Conservation (phyloP, 1,140 invertebrate species). For the Hyles vespertilio region DNA sequence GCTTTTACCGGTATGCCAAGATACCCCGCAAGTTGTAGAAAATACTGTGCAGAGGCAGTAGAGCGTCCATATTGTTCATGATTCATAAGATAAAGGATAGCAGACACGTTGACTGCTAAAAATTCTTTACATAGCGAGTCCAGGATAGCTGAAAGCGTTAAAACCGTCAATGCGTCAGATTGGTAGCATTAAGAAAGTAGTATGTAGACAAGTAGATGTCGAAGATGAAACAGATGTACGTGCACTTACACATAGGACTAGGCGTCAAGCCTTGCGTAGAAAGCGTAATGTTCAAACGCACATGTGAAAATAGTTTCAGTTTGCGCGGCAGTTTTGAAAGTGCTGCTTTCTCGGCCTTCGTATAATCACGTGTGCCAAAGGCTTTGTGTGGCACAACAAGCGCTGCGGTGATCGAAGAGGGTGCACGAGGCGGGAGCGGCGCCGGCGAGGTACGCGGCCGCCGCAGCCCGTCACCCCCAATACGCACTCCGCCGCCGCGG, state of each 20-base stretch:
- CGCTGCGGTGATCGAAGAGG: conserved; percentile 76
- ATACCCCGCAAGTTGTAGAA: conserved; percentile 92
- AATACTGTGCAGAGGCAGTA: conserved; percentile 95
- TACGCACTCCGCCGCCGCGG: conserved; percentile 56
- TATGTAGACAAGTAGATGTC: background rate
- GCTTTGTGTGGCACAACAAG: conserved; percentile 86
- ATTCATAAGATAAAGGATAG: conserved; percentile 95
- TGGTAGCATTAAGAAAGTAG: conserved; percentile 3
- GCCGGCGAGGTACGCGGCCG: conserved; percentile 66
- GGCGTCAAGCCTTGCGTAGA: conserved; percentile 85
- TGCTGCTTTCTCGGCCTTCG: conserved; percentile 82
- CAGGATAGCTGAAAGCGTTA: conserved; percentile 83
- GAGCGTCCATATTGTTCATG: conserved; percentile 91
- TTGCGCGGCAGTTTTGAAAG: conserved; percentile 80
- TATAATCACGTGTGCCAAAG: conserved; percentile 84
- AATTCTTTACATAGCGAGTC: conserved; percentile 92
- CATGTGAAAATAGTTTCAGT: conserved; percentile 81
- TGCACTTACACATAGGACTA: conserved; percentile 84
- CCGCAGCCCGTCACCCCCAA: conserved; percentile 62
- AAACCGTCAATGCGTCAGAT: conserved; percentile 10
- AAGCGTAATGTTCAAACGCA: conserved; percentile 82
- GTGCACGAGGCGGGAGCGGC: conserved; percentile 54
- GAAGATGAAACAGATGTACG: background rate
- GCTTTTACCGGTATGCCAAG: conserved; percentile 74
- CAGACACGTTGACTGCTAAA: conserved; percentile 90